These are phyloP conservation scores for Chaetogeoica ovagalla DNA, from an alignment of 2,888 invertebrate genomes.

Conservation along the genomic window DNA sequence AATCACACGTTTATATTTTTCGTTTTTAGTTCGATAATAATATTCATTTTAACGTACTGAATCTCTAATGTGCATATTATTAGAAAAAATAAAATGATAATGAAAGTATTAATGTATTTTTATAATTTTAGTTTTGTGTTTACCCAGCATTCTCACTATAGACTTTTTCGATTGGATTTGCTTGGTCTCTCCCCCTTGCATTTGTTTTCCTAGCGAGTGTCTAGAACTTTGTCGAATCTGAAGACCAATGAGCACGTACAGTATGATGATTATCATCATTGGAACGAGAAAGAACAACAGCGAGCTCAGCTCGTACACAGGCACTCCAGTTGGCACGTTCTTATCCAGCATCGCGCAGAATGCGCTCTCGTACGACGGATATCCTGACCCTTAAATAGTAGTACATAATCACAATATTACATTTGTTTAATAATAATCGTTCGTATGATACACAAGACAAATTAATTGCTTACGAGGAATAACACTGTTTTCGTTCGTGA, in stretches of 20 bases:
- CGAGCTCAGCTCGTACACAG: slow-evolving; percentile 78
- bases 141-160: slow-evolving; percentile 80
- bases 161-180: slow-evolving; percentile 73
- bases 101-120: no score
- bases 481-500: no score
- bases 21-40: no score
- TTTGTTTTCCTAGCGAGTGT: slow-evolving; percentile 62
- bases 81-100: no score
- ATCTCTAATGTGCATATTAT: no score
- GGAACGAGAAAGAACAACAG: slow-evolving; percentile 80
- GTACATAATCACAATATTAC: neutral
- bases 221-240: slow-evolving; percentile 65
- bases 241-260: slow-evolving; percentile 79
- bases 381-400: slow-evolving; percentile 60
- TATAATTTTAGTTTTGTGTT: neutral
- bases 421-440: no score
- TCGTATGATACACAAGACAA: no score
- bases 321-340: slow-evolving; percentile 65
- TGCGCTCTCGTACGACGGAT: slow-evolving; percentile 71
- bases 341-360: slow-evolving; percentile 75
- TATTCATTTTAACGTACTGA: no score
- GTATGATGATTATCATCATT: slow-evolving; percentile 72
- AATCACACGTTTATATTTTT: no score
- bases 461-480: no score
- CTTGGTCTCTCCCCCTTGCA: slow-evolving; percentile 68